Conservation (phyloP, 1,140 invertebrate genomes). For the Lanistes nyassanus region DNA sequence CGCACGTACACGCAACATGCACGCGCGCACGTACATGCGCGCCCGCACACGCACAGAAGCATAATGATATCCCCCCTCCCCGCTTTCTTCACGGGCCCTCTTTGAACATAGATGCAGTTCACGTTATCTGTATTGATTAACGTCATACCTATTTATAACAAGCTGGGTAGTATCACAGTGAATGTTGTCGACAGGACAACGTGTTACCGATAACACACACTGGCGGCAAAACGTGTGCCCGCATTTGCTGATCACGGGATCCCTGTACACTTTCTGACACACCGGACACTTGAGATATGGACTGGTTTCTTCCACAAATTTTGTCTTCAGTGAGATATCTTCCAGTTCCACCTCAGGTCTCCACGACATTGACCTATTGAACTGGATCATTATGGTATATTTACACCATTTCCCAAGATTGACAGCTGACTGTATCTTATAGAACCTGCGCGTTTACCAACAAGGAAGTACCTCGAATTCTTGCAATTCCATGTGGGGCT, state of each 20-base stretch:
- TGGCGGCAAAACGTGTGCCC: slow-evolving; percentile 58
- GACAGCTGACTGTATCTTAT: background rate
- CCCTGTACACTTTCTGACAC: slow-evolving; percentile 43
- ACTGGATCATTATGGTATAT: background rate
- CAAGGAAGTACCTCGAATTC: background rate
- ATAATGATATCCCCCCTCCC: too few species aligned
- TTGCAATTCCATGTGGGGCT: background rate
- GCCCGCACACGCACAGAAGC: background rate
- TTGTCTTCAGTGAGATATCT: background rate
- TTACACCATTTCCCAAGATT: background rate
- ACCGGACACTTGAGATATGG: slow-evolving; percentile 50
- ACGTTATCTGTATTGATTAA: background rate
- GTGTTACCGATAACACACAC: slow-evolving; percentile 34
- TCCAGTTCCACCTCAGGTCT: too few species aligned
- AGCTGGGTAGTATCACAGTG: slow-evolving; percentile 45
- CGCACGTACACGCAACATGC: background rate
- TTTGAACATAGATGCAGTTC: background rate
- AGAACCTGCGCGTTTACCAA: too few species aligned
- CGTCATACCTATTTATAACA: slow-evolving; percentile 53
- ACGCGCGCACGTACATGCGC: background rate
- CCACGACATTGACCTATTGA: too few species aligned
- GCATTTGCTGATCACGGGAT: slow-evolving; percentile 58
- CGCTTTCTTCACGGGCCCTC: too few species aligned
- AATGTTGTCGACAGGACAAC: slow-evolving; percentile 47
- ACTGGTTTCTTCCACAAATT: slow-evolving; percentile 38